These are phyloP conservation scores for Cardiocondyla obscurior DNA, from an alignment of 1,140 invertebrate genomes.

Conservation along the genomic window DNA sequence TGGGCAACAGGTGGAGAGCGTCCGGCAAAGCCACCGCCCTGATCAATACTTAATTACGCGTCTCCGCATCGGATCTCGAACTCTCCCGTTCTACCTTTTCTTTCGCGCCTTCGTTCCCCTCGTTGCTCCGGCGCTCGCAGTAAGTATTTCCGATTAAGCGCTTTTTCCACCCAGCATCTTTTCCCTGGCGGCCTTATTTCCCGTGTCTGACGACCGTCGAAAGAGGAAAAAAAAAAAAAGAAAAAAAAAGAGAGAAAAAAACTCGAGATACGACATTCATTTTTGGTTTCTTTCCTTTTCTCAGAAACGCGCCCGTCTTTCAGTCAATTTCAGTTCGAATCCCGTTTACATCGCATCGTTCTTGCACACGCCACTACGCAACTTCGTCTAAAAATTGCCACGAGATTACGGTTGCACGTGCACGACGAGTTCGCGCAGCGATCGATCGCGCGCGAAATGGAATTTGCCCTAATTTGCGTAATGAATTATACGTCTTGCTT, in stretches of 20 bases:
- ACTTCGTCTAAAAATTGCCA: slow-evolving; percentile 17
- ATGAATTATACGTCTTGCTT: background rate
- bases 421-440: background rate
- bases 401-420: slow-evolving; percentile 23
- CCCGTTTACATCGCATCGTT: background rate
- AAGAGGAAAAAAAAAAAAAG: background rate
- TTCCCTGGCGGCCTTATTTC: background rate
- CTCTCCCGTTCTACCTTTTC: slow-evolving; percentile 13
- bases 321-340: background rate
- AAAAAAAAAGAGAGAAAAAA: slow-evolving; percentile 1
- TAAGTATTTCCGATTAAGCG: slow-evolving; percentile 53
- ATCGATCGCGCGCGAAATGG: slow-evolving; percentile 10
- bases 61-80: slow-evolving; percentile 61
- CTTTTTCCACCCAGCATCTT: background rate
- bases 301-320: background rate
- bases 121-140: background rate
- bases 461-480: slow-evolving; percentile 19
- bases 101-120: background rate
- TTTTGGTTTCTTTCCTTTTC: slow-evolving; percentile 3
- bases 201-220: slow-evolving; percentile 5
- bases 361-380: background rate
- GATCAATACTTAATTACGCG: slow-evolving; percentile 80
- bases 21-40: slow-evolving; percentile 75
- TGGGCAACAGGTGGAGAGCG: slow-evolving; percentile 76
- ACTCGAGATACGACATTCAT: slow-evolving; percentile 26